Percentiles rank a stretch among this genome's conserved stretches.
Conservation (phyloP, 37 sponge, comb jelly and placozoan genomes). For the Chondrilla cf. caribensis region DNA sequence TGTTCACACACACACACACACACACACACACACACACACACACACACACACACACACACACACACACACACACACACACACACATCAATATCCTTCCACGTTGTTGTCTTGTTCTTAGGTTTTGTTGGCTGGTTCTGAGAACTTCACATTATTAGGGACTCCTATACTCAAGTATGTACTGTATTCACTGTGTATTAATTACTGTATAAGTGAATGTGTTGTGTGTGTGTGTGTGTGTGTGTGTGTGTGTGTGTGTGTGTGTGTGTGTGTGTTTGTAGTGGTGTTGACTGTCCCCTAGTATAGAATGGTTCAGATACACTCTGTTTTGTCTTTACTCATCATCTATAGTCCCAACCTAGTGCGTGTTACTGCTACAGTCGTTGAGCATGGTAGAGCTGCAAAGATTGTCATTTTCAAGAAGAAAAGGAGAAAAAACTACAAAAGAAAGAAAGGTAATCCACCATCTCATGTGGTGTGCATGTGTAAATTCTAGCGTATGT, state of each 20-base stretch:
- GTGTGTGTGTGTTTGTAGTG: conserved; percentile 14
- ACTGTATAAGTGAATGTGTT: not conserved
- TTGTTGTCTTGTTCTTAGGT: conserved; percentile 30
- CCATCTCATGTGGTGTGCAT: not conserved
- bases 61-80: too few relatives aligned
- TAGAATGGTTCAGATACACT: too few relatives aligned
- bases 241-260: conserved; percentile 21
- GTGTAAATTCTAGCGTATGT: too few relatives aligned
- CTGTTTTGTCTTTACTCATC: too few relatives aligned
- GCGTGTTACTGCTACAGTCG: conserved; percentile 71
- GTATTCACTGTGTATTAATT: too few relatives aligned
- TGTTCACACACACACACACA: too few relatives aligned
- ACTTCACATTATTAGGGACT: not conserved
- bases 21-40: too few relatives aligned
- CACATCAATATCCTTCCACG: too few relatives aligned
- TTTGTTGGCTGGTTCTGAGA: conserved; percentile 71
- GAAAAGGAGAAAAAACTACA: conserved; percentile 90
- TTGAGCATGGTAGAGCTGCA: conserved; percentile 64
- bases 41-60: too few relatives aligned
- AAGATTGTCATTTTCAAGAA: conserved; percentile 88
- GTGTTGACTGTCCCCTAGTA: too few relatives aligned
- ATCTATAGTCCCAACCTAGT: not conserved
- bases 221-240: not conserved
- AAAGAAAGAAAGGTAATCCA: conserved; percentile 66
- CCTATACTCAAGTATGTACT: too few relatives aligned